Conservation (phyloP, 2,888 invertebrate species). For the Keiferia lycopersicella region DNA sequence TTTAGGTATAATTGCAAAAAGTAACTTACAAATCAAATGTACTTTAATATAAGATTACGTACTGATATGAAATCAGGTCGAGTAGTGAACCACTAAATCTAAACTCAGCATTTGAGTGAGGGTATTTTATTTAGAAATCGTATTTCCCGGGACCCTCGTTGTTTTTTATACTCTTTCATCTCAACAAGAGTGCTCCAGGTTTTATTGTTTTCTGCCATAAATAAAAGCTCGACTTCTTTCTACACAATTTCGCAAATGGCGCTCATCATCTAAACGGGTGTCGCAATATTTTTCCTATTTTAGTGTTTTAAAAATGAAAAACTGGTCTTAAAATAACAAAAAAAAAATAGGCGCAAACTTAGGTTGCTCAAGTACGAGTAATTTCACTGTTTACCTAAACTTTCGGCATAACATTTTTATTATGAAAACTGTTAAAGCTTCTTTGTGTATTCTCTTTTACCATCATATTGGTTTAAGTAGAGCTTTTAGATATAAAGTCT, state of each 20-base stretch:
- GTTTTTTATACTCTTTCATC: constrained; percentile 1
- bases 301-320: not conserved
- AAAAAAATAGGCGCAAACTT: not conserved
- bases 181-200: not conserved
- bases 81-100: not conserved
- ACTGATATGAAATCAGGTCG: not conserved
- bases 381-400: too few species aligned
- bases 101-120: not conserved
- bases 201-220: constrained; percentile 16
- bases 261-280: not conserved
- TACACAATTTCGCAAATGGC: constrained; percentile 9
- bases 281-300: constrained; percentile 1
- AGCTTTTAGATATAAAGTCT: too few species aligned
- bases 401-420: too few species aligned
- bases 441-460: too few species aligned
- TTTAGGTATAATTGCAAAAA: too few species aligned
- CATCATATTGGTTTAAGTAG: too few species aligned
- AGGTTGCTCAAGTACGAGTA: too few species aligned
- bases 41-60: not conserved
- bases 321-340: not conserved
- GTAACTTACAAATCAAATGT: too few species aligned
- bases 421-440: too few species aligned
- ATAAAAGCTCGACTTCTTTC: constrained; percentile 7
- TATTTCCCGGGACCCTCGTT: constrained; percentile 3
- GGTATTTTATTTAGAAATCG: constrained; percentile 11